Percentiles rank a stretch among this genome's conserved stretches.
Evolutionary conservation across 2,888 invertebrate genomes (phyloP).

Genomic region (Parthenolecanium corni): DNA sequence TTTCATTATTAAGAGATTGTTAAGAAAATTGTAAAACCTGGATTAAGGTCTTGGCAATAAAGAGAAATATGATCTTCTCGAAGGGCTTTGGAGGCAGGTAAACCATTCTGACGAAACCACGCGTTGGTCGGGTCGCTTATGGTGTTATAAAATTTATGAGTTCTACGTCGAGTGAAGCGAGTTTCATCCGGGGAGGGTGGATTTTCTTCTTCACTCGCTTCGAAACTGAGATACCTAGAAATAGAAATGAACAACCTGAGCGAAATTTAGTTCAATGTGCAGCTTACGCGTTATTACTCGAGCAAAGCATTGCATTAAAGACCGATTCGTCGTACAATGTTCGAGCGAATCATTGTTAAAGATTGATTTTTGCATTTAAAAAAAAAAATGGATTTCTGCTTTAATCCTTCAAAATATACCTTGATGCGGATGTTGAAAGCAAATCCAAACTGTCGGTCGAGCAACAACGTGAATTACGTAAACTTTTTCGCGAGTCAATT

Average conservation of each 20-base stretch:
- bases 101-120: constrained; percentile 60
- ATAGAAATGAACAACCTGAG: no score
- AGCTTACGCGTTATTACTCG: no score
- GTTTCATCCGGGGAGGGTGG: no score
- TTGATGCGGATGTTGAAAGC: neutral
- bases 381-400: no score
- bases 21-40: neutral
- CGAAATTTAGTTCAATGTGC: no score
- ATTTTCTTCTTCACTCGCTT: neutral
- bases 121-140: constrained; percentile 70
- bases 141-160: constrained; percentile 47
- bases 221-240: constrained; percentile 32
- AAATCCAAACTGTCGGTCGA: neutral
- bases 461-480: neutral
- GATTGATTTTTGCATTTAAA: no score
- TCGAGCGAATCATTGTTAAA: no score
- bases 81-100: constrained; percentile 58
- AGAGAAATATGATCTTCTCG: constrained; percentile 58
- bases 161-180: neutral
- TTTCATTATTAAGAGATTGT: no score
- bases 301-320: no score
- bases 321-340: no score
- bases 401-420: no score
- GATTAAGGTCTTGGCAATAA: constrained; percentile 47
- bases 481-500: constrained; percentile 9